Conservation (phyloP, 2,797 vertebrate genomes). For the Clangula hyemalis region DNA sequence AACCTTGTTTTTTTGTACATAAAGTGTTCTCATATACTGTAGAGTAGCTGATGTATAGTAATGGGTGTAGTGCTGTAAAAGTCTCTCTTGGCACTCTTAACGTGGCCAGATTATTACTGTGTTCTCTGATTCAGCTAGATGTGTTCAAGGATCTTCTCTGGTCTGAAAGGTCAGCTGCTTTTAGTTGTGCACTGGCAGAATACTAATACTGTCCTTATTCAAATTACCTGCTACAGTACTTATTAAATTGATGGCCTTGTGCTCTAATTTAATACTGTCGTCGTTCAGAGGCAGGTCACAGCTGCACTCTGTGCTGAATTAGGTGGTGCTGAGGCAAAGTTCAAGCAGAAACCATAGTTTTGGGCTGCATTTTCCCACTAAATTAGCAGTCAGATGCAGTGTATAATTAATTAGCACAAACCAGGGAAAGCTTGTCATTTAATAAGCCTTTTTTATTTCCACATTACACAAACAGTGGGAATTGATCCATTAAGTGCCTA, state of each 20-base stretch:
- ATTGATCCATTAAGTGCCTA: conserved; percentile 92
- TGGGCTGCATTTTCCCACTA: conserved; percentile 85
- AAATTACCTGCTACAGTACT: conserved; percentile 96
- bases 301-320: conserved; percentile 89
- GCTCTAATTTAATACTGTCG: conserved; percentile 96
- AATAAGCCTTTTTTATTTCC: conserved; percentile 91
- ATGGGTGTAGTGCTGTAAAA: conserved; percentile 79
- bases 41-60: conserved; percentile 81
- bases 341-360: conserved; percentile 89
- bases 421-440: conserved; percentile 96
- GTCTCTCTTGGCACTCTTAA: conserved; percentile 90
- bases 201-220: conserved; percentile 99
- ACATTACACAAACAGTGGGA: conserved; percentile 90
- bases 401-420: conserved; percentile 94
- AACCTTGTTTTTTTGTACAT: conserved; percentile 67
- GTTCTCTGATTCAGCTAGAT: conserved; percentile 92
- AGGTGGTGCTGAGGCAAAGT: conserved; percentile 90
- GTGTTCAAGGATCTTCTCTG: conserved; percentile 96
- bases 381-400: conserved; percentile 91
- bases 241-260: conserved; percentile 98
- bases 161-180: conserved; percentile 99
- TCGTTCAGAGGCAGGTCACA: conserved; percentile 86
- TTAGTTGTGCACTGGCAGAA: conserved; percentile 94
- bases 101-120: conserved; percentile 91
- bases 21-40: conserved; percentile 73